phyloP scores from a whole-genome alignment of 2,113 vertebrate species.

The Leucoraja erinaceus region DNA sequence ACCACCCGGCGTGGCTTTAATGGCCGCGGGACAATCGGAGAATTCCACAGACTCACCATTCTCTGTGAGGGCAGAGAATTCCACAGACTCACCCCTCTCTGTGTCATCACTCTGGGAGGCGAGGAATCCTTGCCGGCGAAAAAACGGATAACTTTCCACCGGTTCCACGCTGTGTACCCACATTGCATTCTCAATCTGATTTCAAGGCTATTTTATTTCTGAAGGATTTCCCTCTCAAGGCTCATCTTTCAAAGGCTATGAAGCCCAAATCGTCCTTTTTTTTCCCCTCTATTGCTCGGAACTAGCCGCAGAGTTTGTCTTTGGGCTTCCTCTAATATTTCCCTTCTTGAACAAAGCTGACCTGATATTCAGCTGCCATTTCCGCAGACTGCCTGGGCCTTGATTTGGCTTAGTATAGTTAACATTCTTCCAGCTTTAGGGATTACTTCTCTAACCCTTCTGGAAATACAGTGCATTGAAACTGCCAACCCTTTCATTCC shows the following conservation, averaged over 20 bases:
- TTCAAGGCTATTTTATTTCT: neutral
- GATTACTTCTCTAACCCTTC: neutral
- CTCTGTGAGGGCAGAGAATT: too few species aligned
- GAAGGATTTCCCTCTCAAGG: neutral
- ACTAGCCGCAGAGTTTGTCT: neutral
- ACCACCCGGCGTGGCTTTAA: too few species aligned
- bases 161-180: neutral
- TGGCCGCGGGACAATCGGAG: too few species aligned
- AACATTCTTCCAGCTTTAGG: neutral
- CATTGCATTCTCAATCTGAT: neutral
- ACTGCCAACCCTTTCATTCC: neutral
- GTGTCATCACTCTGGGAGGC: too few species aligned
- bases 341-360: neutral
- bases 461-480: neutral
- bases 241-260: neutral
- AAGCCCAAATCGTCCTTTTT: neutral
- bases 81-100: too few species aligned
- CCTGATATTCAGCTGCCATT: neutral
- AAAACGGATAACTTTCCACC: neutral
- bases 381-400: neutral
- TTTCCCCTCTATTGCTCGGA: neutral
- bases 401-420: neutral
- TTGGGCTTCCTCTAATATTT: neutral
- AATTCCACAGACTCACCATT: too few species aligned
- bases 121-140: too few species aligned